Evolutionary conservation across 2,113 vertebrate species (phyloP).

Genomic region (Fulica atra): DNA sequence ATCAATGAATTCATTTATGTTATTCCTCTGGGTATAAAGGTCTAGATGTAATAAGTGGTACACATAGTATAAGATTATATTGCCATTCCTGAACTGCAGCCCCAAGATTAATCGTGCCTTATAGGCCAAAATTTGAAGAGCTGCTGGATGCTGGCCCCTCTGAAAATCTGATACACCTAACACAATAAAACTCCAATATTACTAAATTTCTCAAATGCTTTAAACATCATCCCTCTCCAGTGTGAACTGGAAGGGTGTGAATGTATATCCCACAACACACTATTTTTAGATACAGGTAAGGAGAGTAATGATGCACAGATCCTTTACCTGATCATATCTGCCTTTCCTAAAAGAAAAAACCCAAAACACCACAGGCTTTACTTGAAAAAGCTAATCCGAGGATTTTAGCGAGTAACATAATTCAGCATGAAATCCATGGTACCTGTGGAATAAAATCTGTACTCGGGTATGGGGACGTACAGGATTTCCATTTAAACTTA

Average conservation of each 20-base stretch:
- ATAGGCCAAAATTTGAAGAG: conserved; percentile 26
- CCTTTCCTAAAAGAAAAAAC: neutral
- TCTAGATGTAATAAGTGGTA: conserved; percentile 46
- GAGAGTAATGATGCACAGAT: neutral
- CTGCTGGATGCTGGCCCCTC: neutral
- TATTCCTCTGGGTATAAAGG: conserved; percentile 55
- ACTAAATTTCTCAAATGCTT: neutral
- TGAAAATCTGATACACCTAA: conserved; percentile 10
- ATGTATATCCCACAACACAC: neutral
- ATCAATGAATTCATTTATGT: conserved; percentile 62
- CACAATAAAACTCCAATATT: neutral
- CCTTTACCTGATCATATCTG: neutral
- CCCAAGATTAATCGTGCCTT: conserved; percentile 30
- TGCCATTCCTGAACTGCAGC: conserved; percentile 13
- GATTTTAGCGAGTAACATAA: neutral
- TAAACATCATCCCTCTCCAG: neutral
- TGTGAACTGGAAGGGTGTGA: neutral
- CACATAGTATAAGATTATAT: neutral
- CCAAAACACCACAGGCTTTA: neutral
- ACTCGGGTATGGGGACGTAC: neutral
- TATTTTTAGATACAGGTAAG: neutral
- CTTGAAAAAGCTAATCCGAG: neutral
- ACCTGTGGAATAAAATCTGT: neutral
- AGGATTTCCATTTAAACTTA: conserved; percentile 38
- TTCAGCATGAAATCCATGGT: neutral